A percentile compares a stretch with the other conserved stretches of the same genome.
These are phyloP conservation scores for Tympanoctomys barrerae DNA, from an alignment of 2,797 vertebrate genomes.

Conservation along the genomic window DNA sequence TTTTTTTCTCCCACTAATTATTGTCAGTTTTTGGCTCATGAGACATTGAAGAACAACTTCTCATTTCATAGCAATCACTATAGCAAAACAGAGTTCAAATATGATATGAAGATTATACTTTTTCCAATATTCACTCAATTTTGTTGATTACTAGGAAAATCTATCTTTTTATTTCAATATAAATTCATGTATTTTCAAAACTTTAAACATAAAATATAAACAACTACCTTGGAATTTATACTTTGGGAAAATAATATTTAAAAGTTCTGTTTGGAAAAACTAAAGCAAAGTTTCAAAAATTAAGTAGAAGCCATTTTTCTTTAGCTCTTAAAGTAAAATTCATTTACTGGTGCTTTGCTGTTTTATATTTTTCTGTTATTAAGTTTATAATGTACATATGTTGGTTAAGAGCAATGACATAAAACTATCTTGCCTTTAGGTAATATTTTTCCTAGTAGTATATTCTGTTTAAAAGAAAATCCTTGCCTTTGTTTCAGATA, in stretches of 20 bases:
- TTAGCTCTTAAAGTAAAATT: not conserved
- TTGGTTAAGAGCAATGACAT: not conserved
- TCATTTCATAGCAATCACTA: not conserved
- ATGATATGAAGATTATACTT: not conserved
- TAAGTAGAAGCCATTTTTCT: not conserved
- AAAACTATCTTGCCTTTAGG: not conserved
- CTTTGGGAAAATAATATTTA: not conserved
- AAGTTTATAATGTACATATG: not conserved
- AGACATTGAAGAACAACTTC: not conserved
- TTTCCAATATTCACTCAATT: not conserved
- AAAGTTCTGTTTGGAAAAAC: not conserved
- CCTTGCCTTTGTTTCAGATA: not conserved
- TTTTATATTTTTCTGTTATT: conserved; percentile 1
- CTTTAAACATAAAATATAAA: not conserved
- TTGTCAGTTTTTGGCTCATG: not conserved
- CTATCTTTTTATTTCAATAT: not conserved
- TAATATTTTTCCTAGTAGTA: not conserved
- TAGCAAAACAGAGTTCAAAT: not conserved
- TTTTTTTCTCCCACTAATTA: not conserved
- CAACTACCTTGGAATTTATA: not conserved
- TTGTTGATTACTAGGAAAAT: not conserved
- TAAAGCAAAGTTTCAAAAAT: conserved; percentile 7
- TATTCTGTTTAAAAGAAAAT: not conserved
- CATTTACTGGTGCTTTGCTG: conserved; percentile 9
- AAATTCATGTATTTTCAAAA: not conserved